Percentiles rank a stretch among this genome's conserved stretches.
Conservation (phyloP, 2,113 vertebrate species). For the Megatriorchis doriae region DNA sequence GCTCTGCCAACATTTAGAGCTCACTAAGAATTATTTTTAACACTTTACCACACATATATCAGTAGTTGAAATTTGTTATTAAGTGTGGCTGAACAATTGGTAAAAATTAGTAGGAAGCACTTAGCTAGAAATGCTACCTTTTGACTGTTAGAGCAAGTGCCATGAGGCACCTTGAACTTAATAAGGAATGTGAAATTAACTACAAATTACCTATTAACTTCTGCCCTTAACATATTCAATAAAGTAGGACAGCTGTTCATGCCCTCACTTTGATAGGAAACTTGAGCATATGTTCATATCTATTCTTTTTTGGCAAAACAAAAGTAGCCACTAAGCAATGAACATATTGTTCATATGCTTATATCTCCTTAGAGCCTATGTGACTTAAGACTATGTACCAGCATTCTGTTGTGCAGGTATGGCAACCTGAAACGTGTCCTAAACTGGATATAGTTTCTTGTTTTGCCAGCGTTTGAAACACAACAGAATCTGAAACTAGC, state of each 20-base stretch:
- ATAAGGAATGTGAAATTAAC: background rate
- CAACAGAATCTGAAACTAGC: background rate
- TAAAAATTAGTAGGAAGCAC: conserved; percentile 3
- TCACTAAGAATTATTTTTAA: conserved; percentile 5
- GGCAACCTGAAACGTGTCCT: background rate
- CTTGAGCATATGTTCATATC: background rate
- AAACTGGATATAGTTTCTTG: background rate
- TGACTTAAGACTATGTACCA: background rate
- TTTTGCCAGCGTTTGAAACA: background rate
- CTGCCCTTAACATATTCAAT: background rate
- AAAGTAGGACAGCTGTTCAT: background rate
- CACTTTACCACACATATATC: background rate
- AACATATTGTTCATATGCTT: background rate
- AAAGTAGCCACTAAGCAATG: background rate
- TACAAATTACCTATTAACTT: background rate
- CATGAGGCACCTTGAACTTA: background rate
- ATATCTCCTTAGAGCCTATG: background rate
- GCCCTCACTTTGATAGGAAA: background rate
- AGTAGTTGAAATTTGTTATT: background rate
- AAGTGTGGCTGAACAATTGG: background rate
- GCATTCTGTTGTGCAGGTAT: background rate
- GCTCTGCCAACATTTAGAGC: background rate
- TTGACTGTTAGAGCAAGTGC: background rate
- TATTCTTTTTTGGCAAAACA: background rate
- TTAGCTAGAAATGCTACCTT: background rate